Percentiles rank a stretch among this genome's conserved stretches.
Conservation (phyloP, 1,140 invertebrate species). For the Zophobas atratus region DNA sequence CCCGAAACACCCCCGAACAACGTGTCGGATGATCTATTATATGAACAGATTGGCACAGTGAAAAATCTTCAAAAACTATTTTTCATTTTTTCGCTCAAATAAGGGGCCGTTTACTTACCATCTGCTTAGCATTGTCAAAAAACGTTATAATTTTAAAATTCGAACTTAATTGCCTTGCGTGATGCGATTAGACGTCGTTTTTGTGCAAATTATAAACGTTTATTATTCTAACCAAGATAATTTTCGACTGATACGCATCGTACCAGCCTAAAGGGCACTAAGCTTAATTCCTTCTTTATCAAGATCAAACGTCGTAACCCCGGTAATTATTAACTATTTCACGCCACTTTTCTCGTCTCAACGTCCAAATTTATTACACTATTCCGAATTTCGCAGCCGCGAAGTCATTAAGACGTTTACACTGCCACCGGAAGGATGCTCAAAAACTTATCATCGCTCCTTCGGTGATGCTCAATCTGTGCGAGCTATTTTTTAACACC, state of each 20-base stretch:
- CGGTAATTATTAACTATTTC: constrained; percentile 36
- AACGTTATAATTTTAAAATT: constrained; percentile 38
- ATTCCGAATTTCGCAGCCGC: constrained; percentile 17
- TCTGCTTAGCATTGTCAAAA: constrained; percentile 34
- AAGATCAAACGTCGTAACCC: constrained; percentile 23
- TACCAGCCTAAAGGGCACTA: constrained; percentile 5
- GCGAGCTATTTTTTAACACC: constrained; percentile 40
- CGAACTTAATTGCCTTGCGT: constrained; percentile 38
- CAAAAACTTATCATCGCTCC: constrained; percentile 30
- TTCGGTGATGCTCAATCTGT: constrained; percentile 37
- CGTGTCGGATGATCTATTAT: constrained; percentile 35
- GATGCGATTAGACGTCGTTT: constrained; percentile 43
- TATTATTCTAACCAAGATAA: constrained; percentile 25
- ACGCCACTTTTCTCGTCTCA: constrained; percentile 26
- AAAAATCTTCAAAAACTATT: constrained; percentile 30
- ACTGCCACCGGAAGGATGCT: constrained; percentile 19
- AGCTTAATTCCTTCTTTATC: constrained; percentile 19
- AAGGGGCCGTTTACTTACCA: constrained; percentile 29
- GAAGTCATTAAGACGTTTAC: constrained; percentile 13
- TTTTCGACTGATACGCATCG: constrained; percentile 3
- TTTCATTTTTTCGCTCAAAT: constrained; percentile 26
- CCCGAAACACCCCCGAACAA: constrained; percentile 38
- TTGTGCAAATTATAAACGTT: constrained; percentile 46
- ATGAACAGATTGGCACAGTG: constrained; percentile 24
- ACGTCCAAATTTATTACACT: constrained; percentile 24